Evolutionary conservation across 2,797 vertebrate species (phyloP).

Genomic region (Helarctos malayanus): DNA sequence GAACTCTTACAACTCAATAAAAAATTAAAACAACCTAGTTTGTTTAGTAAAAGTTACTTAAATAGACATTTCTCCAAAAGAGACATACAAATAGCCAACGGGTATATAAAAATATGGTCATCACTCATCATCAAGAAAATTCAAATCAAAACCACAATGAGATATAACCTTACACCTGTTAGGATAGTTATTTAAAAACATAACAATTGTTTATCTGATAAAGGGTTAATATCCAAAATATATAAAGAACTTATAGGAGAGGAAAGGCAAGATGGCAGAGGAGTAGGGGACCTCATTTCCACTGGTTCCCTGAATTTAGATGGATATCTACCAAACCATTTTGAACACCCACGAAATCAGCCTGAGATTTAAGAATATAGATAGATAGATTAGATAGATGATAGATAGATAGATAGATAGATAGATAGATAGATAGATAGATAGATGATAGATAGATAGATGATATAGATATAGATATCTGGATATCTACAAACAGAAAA

Average conservation of each 20-base stretch:
- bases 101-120: background rate
- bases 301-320: no score
- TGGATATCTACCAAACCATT: no score
- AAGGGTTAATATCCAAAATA: background rate
- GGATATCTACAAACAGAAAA: no score
- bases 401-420: no score
- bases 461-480: no score
- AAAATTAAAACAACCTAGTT: background rate
- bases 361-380: no score
- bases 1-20: background rate
- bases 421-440: no score
- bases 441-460: no score
- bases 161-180: background rate
- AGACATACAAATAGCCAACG: background rate
- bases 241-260: background rate
- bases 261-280: no score
- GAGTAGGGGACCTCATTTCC: no score
- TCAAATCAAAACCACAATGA: background rate
- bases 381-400: no score
- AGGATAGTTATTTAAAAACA: background rate
- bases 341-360: no score
- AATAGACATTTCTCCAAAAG: background rate
- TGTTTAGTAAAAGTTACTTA: background rate
- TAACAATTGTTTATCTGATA: background rate
- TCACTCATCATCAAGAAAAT: background rate